Evolutionary conservation across 1,140 invertebrate species (phyloP).

Genomic region (Macrobrachium rosenbergii): DNA sequence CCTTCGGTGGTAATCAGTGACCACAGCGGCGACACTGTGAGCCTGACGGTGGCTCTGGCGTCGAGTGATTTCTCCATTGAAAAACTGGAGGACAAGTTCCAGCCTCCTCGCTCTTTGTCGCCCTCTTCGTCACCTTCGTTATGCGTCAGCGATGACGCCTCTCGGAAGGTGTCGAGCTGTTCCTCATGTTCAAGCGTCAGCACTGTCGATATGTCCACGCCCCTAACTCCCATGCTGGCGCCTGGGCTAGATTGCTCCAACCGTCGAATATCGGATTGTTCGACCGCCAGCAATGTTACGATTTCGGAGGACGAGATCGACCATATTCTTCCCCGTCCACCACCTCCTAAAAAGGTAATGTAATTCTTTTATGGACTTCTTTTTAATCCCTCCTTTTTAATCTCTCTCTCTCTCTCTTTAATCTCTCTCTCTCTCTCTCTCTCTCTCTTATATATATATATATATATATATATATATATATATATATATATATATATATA

Average conservation of each 20-base stretch:
- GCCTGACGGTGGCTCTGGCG: slow-evolving; percentile 70
- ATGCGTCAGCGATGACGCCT: slow-evolving; percentile 66
- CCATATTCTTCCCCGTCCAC: slow-evolving; percentile 37
- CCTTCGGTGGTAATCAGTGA: slow-evolving; percentile 88
- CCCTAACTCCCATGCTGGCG: slow-evolving; percentile 67
- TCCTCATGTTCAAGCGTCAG: slow-evolving; percentile 71
- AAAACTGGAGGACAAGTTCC: slow-evolving; percentile 70
- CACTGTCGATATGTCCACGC: slow-evolving; percentile 71
- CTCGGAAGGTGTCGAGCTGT: slow-evolving; percentile 60
- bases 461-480: too few relatives aligned
- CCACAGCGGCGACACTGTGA: slow-evolving; percentile 72
- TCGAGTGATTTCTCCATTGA: slow-evolving; percentile 68
- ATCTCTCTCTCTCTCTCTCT: slow-evolving; percentile 19
- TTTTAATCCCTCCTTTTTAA: not conserved
- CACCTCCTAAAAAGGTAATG: slow-evolving; percentile 42
- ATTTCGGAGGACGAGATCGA: slow-evolving; percentile 77
- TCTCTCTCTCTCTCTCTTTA: slow-evolving; percentile 7
- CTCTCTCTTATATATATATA: not conserved
- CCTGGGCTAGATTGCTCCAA: slow-evolving; percentile 71
- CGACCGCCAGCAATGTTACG: slow-evolving; percentile 77
- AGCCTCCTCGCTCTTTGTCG: slow-evolving; percentile 75
- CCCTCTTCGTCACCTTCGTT: slow-evolving; percentile 68
- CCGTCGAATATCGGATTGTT: slow-evolving; percentile 78
- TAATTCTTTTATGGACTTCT: not conserved
- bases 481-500: too few relatives aligned